A percentile compares a stretch with the other conserved stretches of the same genome.
Conservation (phyloP, 2,888 invertebrate species). For the Steromphala cineraria region DNA sequence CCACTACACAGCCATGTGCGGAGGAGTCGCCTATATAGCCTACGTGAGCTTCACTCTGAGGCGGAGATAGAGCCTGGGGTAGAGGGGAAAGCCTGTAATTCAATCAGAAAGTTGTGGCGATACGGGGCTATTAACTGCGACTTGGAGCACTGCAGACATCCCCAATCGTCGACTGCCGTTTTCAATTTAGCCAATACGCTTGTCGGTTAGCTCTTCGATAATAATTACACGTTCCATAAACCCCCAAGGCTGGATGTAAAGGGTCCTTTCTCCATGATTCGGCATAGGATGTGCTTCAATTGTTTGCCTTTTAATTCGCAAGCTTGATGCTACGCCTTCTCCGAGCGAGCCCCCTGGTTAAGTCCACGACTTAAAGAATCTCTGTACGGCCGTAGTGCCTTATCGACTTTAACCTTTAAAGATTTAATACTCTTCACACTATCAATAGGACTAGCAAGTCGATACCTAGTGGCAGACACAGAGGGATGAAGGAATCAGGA, state of each 20-base stretch:
- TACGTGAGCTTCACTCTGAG: too few relatives aligned
- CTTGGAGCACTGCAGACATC: not conserved
- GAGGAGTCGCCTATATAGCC: too few relatives aligned
- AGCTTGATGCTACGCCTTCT: not conserved
- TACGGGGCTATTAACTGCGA: not conserved
- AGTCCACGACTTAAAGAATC: too few relatives aligned
- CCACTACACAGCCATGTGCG: too few relatives aligned
- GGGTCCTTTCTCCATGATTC: constrained; percentile 3
- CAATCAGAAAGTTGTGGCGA: constrained; percentile 15
- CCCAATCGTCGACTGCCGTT: constrained; percentile 6
- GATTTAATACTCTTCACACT: too few relatives aligned
- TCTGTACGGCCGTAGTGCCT: too few relatives aligned
- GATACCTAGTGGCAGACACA: too few relatives aligned
- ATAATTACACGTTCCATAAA: constrained; percentile 19
- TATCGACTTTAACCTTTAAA: too few relatives aligned
- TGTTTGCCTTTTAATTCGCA: constrained; percentile 18
- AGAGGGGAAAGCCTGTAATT: not conserved
- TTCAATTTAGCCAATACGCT: constrained; percentile 13
- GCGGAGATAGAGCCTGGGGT: not conserved
- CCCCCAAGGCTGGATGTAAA: not conserved
- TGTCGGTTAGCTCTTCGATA: constrained; percentile 2
- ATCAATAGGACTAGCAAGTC: too few relatives aligned
- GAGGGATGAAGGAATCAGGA: too few relatives aligned
- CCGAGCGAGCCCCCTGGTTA: not conserved
- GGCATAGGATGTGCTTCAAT: constrained; percentile 14